Conservation (phyloP, 2,888 invertebrate species). For the Drosophila barbarae region DNA sequence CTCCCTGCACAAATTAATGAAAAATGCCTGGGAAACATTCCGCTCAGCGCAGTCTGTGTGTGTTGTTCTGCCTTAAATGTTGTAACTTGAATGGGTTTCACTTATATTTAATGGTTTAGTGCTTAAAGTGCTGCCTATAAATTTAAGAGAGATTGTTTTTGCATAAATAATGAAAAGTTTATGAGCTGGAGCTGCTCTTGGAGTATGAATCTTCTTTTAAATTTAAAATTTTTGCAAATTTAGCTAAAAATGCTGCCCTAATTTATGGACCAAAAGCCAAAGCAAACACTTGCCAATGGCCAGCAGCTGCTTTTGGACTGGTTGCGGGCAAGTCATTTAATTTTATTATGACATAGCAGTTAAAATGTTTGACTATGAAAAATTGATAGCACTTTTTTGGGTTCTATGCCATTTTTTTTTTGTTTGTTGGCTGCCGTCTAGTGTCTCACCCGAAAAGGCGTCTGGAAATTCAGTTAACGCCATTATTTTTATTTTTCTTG, state of each 20-base stretch:
- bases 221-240: conserved; percentile 2
- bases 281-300: conserved; percentile 28
- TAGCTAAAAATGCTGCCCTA: background rate
- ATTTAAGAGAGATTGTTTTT: background rate
- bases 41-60: conserved; percentile 9
- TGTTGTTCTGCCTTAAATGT: conserved; percentile 1
- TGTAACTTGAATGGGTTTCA: background rate
- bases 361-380: conserved; percentile 53
- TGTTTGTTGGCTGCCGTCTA: conserved; percentile 12
- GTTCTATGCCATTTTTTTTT: conserved; percentile 17
- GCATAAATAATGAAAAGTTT: background rate
- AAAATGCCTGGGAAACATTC: conserved; percentile 34
- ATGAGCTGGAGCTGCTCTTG: background rate
- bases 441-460: conserved; percentile 26
- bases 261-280: conserved; percentile 25
- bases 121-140: background rate
- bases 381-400: conserved; percentile 48
- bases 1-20: conserved; percentile 15
- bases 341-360: conserved; percentile 66
- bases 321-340: conserved; percentile 51
- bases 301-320: conserved; percentile 15
- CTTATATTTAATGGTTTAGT: background rate
- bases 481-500: conserved; percentile 33
- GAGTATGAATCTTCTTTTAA: background rate
- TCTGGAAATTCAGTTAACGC: conserved; percentile 50